Evolutionary conservation across 2,113 vertebrate genomes (phyloP).

Genomic region (Mellivora capensis): DNA sequence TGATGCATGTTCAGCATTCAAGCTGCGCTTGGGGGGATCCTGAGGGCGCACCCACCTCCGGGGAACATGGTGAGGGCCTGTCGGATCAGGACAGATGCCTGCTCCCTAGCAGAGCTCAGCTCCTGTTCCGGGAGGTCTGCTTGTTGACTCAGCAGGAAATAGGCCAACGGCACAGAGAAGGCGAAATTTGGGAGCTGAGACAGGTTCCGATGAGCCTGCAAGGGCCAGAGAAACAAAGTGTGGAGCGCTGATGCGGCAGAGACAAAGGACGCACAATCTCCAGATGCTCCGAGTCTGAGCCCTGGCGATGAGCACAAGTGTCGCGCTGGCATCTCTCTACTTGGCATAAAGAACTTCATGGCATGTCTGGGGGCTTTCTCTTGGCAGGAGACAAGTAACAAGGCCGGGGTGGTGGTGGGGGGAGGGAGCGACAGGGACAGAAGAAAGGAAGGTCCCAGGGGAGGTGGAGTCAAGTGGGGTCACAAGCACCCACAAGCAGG

Average conservation of each 20-base stretch:
- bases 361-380: background rate
- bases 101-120: slow-evolving; percentile 77
- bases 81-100: slow-evolving; percentile 86
- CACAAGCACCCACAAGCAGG: no score
- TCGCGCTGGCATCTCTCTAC: no score
- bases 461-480: background rate
- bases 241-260: background rate
- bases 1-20: background rate
- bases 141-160: slow-evolving; percentile 92
- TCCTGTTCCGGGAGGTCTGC: slow-evolving; percentile 87
- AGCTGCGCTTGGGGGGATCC: no score
- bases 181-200: slow-evolving; percentile 98
- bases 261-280: fast-evolving
- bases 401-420: background rate
- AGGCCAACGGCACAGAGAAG: slow-evolving; percentile 92
- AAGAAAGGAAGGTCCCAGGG: background rate
- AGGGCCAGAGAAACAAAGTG: background rate
- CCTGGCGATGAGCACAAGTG: no score
- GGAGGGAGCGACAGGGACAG: no score
- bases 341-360: background rate
- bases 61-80: slow-evolving; percentile 94
- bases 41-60: slow-evolving; percentile 82
- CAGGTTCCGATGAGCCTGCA: slow-evolving; percentile 93
- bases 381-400: background rate
- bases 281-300: fast-evolving